Conservation (phyloP, 2,113 vertebrate genomes). For the Ascaphus truei region DNA sequence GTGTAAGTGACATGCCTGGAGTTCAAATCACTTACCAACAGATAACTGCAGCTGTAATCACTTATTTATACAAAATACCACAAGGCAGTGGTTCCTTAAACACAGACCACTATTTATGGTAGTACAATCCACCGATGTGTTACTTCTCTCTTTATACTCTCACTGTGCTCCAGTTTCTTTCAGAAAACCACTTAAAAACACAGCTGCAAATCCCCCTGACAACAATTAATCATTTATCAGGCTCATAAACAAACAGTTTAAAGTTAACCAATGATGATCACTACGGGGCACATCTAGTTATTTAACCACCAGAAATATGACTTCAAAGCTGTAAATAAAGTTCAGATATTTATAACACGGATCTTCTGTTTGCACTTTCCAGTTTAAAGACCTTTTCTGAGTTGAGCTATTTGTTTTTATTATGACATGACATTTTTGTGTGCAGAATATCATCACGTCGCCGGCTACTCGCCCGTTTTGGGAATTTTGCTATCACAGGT, state of each 20-base stretch:
- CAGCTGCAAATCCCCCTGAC: slow-evolving; percentile 16
- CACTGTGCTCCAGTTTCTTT: background rate
- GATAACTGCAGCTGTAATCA: background rate
- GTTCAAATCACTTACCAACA: background rate
- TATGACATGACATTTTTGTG: too few relatives aligned
- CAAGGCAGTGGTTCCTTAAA: background rate
- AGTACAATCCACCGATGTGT: background rate
- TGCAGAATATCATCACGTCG: too few relatives aligned
- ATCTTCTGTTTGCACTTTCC: too few relatives aligned
- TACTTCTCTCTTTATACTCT: background rate
- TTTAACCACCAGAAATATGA: background rate
- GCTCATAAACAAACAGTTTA: background rate
- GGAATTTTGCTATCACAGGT: too few relatives aligned
- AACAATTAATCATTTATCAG: slow-evolving; percentile 10
- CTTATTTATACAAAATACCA: background rate
- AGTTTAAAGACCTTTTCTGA: too few relatives aligned
- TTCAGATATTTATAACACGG: too few relatives aligned
- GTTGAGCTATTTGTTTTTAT: too few relatives aligned
- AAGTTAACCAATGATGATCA: background rate
- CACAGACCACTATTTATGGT: slow-evolving; percentile 21
- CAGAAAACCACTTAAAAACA: background rate
- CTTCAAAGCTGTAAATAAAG: background rate
- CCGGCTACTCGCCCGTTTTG: too few relatives aligned
- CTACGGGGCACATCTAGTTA: background rate
- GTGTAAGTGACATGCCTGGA: too few relatives aligned